Base-by-base conservation (phyloP, 2,888 invertebrate genomes). In the Protophormia terraenovae region DNA sequence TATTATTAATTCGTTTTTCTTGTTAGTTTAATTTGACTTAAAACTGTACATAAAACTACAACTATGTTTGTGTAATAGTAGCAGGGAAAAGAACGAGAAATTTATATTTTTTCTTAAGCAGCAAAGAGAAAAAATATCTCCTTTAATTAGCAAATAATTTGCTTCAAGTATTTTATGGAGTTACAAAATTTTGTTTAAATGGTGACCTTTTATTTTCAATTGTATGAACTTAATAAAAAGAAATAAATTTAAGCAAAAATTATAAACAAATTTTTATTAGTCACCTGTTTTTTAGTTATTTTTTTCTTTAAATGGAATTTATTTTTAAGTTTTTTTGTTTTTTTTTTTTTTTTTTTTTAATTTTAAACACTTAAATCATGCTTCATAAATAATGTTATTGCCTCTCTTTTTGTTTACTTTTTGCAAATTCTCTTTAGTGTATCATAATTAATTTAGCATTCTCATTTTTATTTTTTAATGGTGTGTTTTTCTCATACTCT, bases 41-140 rank as follows among this genome's bases (percentile, higher is more conserved):
- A 82, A 69, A 53, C 83, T 79, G 78, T 86, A 84, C 84, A 86
- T 79, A 86, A n/a, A 81, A 81, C 75, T 86, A 86, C 47, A 85
- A 85, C 45, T 55, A 60, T 55, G 22, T 64, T 10, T 41, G n/a
- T n/a, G n/a, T 50, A 69, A 35, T 53, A 32, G 14, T 67, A 32
- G 32, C 47, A 32, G 32, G 50, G 32, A 69, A 3, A 27, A 7
- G 14, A 45, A 32, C 7, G 19, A 35, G 19, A 14, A 14, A 53
- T 1, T 8, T 19, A 19, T 41, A 5, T 3, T 45, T 45, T 45
- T 16, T 7, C n/a, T n/a, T n/a, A 16, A 19, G 19, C 2, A 0
- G 8, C 24, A 6, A 6, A 19, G n/a, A 22, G 24, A 4, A 45
- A 41, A 3, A 1, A 6, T 4, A n/a, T n/a, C n/a, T n/a, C n/a